Percentiles rank a stretch among this genome's conserved stretches.
These are phyloP conservation scores for Hippocampus comes DNA, from an alignment of 2,113 vertebrate genomes.

Conservation along the genomic window DNA sequence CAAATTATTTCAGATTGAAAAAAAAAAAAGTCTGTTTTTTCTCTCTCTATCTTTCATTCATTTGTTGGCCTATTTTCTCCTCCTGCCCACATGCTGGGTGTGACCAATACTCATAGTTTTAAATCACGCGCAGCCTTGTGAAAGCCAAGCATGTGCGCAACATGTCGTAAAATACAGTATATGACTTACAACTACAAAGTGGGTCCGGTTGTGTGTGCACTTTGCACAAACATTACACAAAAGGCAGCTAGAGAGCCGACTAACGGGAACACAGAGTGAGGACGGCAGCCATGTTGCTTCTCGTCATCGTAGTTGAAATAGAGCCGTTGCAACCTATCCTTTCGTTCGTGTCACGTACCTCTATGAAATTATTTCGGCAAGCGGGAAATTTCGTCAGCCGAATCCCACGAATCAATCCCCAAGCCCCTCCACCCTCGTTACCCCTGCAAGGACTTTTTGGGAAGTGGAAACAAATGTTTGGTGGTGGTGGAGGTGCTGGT, in stretches of 20 bases:
- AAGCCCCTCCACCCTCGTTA: constrained; percentile 51
- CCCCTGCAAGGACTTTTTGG: constrained; percentile 71
- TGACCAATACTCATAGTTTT: constrained; percentile 29
- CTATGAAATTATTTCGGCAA: constrained; percentile 77
- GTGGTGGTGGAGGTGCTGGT: constrained; percentile 61
- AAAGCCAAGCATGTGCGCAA: constrained; percentile 16
- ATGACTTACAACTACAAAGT: constrained; percentile 16
- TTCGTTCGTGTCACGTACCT: constrained; percentile 62
- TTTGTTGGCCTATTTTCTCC: background rate
- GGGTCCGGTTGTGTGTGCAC: constrained; percentile 28
- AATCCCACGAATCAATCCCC: constrained; percentile 68
- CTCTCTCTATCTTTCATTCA: background rate
- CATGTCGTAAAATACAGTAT: constrained; percentile 24
- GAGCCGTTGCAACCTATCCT: constrained; percentile 47
- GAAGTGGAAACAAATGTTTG: constrained; percentile 77
- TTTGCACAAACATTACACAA: constrained; percentile 33
- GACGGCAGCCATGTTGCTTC: constrained; percentile 50
- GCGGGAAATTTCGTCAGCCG: constrained; percentile 74
- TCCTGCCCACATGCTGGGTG: background rate
- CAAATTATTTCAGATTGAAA: background rate
- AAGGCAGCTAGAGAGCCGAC: constrained; percentile 27
- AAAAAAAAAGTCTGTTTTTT: background rate
- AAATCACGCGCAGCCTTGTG: constrained; percentile 6
- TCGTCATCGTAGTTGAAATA: constrained; percentile 49
- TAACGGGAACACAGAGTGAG: constrained; percentile 26